Percentiles rank a stretch among this genome's conserved stretches.
Conservation (phyloP, 2,797 vertebrate species). For the Distichodus sexfasciatus region DNA sequence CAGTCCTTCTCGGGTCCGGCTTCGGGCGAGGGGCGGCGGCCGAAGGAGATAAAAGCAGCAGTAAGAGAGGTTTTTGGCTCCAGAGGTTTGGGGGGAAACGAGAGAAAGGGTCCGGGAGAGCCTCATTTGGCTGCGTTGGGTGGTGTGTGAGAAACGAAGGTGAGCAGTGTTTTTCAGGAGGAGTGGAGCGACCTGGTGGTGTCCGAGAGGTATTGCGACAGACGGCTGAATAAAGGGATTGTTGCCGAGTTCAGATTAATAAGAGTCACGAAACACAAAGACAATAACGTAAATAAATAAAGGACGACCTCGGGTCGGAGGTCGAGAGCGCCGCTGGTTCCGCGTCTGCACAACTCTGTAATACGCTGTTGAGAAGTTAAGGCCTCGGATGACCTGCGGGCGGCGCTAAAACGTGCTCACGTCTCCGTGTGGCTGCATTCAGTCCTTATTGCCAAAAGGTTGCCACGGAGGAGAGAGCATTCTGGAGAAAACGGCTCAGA, state of each 20-base stretch:
- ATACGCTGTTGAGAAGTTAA: constrained; percentile 57
- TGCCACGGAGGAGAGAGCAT: constrained; percentile 13
- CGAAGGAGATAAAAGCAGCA: too few relatives aligned
- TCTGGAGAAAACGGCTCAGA: constrained; percentile 15
- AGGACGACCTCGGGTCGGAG: background rate
- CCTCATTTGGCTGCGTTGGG: constrained; percentile 29
- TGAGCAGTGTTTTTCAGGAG: constrained; percentile 41
- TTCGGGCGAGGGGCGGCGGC: background rate
- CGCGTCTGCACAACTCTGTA: constrained; percentile 17
- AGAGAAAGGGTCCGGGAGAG: constrained; percentile 12
- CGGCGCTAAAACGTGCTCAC: constrained; percentile 47
- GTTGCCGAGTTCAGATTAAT: constrained; percentile 73
- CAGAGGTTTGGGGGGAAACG: background rate
- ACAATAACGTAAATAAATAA: too few relatives aligned
- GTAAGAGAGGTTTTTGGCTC: background rate
- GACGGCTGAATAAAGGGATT: constrained; percentile 78
- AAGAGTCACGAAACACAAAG: constrained; percentile 49
- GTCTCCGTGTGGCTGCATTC: background rate
- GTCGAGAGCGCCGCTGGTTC: constrained; percentile 5
- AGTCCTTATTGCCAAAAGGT: constrained; percentile 51
- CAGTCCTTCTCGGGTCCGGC: background rate
- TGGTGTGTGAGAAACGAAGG: constrained; percentile 6
- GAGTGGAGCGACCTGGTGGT: constrained; percentile 25
- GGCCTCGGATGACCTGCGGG: constrained; percentile 64
- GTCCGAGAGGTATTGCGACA: constrained; percentile 75